Evolutionary conservation across 1,140 invertebrate genomes (phyloP).

Genomic region (Danaus plexippus): DNA sequence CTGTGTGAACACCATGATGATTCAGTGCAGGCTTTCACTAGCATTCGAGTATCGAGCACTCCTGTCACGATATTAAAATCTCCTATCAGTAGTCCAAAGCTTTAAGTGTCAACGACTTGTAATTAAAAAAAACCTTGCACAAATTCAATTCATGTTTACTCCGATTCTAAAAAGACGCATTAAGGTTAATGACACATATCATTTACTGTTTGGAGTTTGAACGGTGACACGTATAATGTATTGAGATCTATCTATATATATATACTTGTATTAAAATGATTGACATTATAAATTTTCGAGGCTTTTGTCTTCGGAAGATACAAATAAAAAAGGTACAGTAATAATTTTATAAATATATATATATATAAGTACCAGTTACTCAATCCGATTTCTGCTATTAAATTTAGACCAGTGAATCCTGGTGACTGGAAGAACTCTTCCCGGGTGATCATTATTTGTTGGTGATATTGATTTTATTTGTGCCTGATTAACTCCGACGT

Average conservation of each 20-base stretch:
- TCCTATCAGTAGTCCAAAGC: slow-evolving; percentile 7
- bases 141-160: slow-evolving; percentile 22
- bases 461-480: slow-evolving; percentile 70
- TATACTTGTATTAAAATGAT: too few species aligned
- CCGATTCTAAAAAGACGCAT: slow-evolving; percentile 17
- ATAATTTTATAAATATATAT: slow-evolving; percentile 14
- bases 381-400: slow-evolving; percentile 26
- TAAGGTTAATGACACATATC: slow-evolving; percentile 22
- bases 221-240: slow-evolving; percentile 4
- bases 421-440: slow-evolving; percentile 21
- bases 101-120: slow-evolving; percentile 19
- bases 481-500: slow-evolving; percentile 69
- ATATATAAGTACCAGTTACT: slow-evolving; percentile 12
- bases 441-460: slow-evolving; percentile 56
- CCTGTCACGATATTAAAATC: too few species aligned
- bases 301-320: too few species aligned
- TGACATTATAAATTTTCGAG: too few species aligned
- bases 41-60: slow-evolving; percentile 1
- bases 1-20: slow-evolving; percentile 22
- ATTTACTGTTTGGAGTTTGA: slow-evolving; percentile 3
- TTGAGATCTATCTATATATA: neutral
- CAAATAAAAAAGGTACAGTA: too few species aligned
- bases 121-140: slow-evolving; percentile 17
- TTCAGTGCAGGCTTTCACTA: slow-evolving; percentile 25
- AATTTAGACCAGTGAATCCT: slow-evolving; percentile 23